Evolutionary conservation across 2,888 invertebrate genomes (phyloP), one percentile per base, ranked within the genome.

Genomic region (Synergus laeviventris): DNA sequence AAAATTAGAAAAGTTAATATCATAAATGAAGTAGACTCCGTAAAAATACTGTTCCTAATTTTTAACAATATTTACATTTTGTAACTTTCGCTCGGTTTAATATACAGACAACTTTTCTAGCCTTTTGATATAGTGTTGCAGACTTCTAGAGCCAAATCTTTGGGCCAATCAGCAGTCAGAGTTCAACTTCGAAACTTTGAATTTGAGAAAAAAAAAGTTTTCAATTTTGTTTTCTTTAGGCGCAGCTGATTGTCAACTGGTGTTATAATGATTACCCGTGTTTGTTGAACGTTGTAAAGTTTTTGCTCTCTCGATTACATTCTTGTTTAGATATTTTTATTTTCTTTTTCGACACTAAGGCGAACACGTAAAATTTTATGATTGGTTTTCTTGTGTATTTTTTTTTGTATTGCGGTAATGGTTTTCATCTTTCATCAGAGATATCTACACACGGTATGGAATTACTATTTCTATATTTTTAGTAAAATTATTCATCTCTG

Each of bases 231-330:
- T 88, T 88, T 86, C 88, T 87, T 89, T 89, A 90, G 89, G 89
- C 89, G 89, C 89, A 89, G 89, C 88, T 85, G 88, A 87, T 86
- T 88, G 85, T 87, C 89, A 87, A 88, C 89, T 89, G 89, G 88
- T 88, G 87, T 88, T 88, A 87, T 88, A 86, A 88, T 86, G 87
- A 86, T 87, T 87, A 85, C 86, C 87, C 84, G 86, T 82, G 84
- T 87, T 88, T 83, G 82, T 84, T 84, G 81, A 86, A 86, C 81
- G 74, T 86, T 84, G 77, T 84, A 76, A 82, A 83, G 80, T 78
- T 78, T 83, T 86, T 80, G 81, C 82, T 87, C 81, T 85, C 81
- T 86, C 81, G 74, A 78, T 83, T 39, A 42, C 18, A 18, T 21
- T 21, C 24, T 54, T 70, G 31, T 74, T 70, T 73, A 56, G 36